Percentiles rank a stretch among this genome's conserved stretches.
Conservation (phyloP, 2,797 vertebrate species). For the Argya squamiceps region DNA sequence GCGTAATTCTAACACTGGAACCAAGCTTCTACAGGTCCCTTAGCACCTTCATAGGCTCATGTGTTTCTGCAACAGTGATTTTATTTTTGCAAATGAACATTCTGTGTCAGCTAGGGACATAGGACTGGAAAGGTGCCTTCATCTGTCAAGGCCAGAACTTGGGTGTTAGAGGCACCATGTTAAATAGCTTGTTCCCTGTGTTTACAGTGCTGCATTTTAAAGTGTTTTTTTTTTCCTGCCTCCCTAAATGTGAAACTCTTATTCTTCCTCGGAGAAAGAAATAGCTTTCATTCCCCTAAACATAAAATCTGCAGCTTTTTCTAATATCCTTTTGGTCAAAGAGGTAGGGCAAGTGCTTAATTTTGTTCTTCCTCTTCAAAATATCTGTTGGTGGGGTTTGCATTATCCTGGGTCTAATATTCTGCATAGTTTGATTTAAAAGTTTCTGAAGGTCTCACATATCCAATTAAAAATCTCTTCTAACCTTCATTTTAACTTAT, state of each 20-base stretch:
- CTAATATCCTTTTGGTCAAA: neutral
- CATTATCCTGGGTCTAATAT: neutral
- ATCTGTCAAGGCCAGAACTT: neutral
- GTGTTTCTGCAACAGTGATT: neutral
- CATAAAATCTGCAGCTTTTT: neutral
- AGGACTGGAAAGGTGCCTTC: neutral
- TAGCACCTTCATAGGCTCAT: neutral
- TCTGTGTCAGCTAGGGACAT: neutral
- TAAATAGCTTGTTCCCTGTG: neutral
- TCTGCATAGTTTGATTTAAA: neutral
- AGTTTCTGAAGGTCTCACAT: neutral
- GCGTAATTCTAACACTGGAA: neutral
- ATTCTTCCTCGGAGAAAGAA: neutral
- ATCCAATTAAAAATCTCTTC: neutral
- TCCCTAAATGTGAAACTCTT: neutral
- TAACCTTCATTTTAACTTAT: neutral
- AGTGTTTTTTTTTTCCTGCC: neutral
- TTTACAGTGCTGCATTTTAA: neutral
- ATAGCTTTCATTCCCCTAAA: neutral
- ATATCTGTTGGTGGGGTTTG: neutral
- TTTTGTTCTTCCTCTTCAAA: neutral
- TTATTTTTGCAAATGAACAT: neutral
- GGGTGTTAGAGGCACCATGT: neutral
- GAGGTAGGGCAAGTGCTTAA: accelerated
- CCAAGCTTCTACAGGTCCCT: neutral